A percentile compares a stretch with the other conserved stretches of the same genome.
Conservation (phyloP, 1,140 invertebrate genomes). For the Periplaneta americana region DNA sequence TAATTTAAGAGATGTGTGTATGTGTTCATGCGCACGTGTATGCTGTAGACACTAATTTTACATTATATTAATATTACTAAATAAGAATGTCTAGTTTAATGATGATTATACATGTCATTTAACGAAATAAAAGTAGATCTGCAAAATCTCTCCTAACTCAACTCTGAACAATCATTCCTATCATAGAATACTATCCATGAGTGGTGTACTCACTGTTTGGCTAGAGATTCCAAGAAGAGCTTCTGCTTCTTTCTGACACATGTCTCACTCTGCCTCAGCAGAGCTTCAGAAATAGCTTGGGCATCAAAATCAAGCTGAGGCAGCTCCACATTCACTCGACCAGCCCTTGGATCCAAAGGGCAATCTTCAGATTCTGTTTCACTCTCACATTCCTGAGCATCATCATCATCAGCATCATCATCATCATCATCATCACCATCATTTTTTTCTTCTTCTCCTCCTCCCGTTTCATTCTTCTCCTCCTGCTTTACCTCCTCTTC, state of each 20-base stretch:
- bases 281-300: constrained; percentile 37
- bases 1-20: no score
- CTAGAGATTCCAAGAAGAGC: neutral
- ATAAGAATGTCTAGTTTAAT: no score
- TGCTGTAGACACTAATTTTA: no score
- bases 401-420: constrained; percentile 24
- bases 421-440: constrained; percentile 28
- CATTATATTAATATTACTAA: no score
- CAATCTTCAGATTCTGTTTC: constrained; percentile 26
- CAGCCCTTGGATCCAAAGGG: constrained; percentile 69
- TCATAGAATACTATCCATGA: no score
- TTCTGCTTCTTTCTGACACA: neutral
- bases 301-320: constrained; percentile 60
- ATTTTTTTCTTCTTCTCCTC: constrained; percentile 32
- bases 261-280: constrained; percentile 25
- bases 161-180: no score
- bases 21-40: no score
- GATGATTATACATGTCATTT: no score
- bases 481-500: constrained; percentile 32
- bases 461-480: constrained; percentile 27
- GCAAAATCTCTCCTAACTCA: no score
- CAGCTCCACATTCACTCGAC: constrained; percentile 65
- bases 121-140: no score
- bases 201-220: neutral
- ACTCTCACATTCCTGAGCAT: constrained; percentile 18